These are phyloP conservation scores for Geophilus truncorum DNA, from an alignment of 2,888 invertebrate species.

Conservation along the genomic window DNA sequence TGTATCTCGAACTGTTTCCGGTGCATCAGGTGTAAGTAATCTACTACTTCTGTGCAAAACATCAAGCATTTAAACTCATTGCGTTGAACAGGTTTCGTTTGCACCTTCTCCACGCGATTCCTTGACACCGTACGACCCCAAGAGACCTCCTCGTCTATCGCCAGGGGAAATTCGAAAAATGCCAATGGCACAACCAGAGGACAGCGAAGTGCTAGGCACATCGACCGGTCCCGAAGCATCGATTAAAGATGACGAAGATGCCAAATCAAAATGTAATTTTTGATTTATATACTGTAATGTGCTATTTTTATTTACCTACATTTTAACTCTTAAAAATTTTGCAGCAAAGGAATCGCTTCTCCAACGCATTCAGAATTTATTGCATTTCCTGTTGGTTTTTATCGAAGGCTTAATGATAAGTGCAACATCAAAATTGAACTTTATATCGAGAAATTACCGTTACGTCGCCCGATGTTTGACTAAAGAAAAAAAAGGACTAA, in stretches of 20 bases:
- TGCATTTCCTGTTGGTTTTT: constrained; percentile 64
- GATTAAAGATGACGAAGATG: background rate
- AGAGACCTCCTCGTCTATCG: constrained; percentile 30
- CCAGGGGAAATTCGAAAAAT: constrained; percentile 34
- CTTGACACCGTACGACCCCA: constrained; percentile 35
- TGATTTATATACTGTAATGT: background rate
- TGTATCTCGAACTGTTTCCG: constrained; percentile 38
- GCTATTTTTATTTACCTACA: background rate
- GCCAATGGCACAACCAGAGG: background rate
- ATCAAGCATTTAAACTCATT: background rate
- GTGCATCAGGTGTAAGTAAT: constrained; percentile 32
- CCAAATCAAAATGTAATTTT: background rate
- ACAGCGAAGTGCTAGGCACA: background rate
- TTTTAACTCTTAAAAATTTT: background rate
- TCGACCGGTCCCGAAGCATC: background rate
- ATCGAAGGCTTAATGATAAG: constrained; percentile 74
- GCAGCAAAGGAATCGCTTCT: constrained; percentile 36
- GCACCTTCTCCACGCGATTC: constrained; percentile 35
- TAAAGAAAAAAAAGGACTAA: constrained; percentile 79
- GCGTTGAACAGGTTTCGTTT: constrained; percentile 23
- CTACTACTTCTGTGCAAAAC: background rate
- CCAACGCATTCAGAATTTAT: constrained; percentile 52
- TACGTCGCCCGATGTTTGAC: constrained; percentile 85
- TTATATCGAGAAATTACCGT: constrained; percentile 86
- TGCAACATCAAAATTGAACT: constrained; percentile 73